A percentile compares a stretch with the other conserved stretches of the same genome.
These are phyloP conservation scores for Platycheirus albimanus DNA, from an alignment of 2,888 invertebrate genomes.

Conservation along the genomic window DNA sequence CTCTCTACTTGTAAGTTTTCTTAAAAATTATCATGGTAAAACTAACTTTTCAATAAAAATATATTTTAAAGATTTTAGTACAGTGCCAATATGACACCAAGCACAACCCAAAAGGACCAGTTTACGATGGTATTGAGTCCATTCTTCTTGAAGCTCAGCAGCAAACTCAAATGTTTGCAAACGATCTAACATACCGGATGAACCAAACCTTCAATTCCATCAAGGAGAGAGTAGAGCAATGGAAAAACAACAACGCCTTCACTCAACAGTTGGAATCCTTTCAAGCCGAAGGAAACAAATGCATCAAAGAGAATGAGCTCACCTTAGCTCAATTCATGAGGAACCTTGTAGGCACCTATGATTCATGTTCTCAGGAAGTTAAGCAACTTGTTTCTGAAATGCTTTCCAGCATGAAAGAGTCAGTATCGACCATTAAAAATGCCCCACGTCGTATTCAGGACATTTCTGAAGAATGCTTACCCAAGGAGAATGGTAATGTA, in stretches of 20 bases:
- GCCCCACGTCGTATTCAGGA: constrained; percentile 7
- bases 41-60: not conserved
- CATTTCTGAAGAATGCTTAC: constrained; percentile 28
- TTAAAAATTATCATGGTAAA: not conserved
- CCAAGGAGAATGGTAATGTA: not conserved
- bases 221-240: constrained; percentile 47
- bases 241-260: constrained; percentile 50
- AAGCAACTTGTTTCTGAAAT: constrained; percentile 35
- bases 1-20: constrained; percentile 46
- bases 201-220: constrained; percentile 48
- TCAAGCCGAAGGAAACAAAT: constrained; percentile 33
- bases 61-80: constrained; percentile 27
- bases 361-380: constrained; percentile 50
- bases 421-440: not conserved
- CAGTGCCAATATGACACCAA: constrained; percentile 3
- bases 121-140: constrained; percentile 51
- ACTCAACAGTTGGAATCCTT: constrained; percentile 39
- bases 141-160: constrained; percentile 40
- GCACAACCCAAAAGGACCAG: constrained; percentile 46
- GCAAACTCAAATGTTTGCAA: constrained; percentile 32
- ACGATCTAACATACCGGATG: constrained; percentile 40
- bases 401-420: not conserved
- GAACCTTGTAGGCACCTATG: constrained; percentile 46
- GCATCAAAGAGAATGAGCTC: constrained; percentile 58
- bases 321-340: constrained; percentile 54